Conservation (phyloP, 2,113 vertebrate genomes). For the Cathartes aura region DNA sequence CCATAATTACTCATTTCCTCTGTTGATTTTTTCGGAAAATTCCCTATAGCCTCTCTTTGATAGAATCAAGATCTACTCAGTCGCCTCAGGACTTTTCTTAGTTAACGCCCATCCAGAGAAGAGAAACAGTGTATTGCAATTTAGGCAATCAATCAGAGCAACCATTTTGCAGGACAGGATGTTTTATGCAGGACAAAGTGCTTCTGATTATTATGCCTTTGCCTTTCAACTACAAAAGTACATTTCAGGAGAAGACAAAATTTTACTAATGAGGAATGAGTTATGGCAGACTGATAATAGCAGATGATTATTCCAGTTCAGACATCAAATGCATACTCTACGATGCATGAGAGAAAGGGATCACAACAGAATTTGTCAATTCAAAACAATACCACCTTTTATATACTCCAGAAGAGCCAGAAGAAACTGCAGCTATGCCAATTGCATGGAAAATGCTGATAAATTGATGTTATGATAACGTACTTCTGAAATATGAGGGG, state of each 20-base stretch:
- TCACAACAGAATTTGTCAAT: not conserved
- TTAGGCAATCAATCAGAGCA: not conserved
- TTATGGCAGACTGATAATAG: not conserved
- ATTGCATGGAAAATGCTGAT: not conserved
- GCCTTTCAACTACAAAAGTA: not conserved
- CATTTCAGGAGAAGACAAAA: not conserved
- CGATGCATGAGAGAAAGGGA: not conserved
- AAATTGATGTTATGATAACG: not conserved
- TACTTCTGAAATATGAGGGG: not conserved
- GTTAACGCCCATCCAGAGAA: not conserved
- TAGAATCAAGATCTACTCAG: not conserved
- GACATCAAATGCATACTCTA: not conserved
- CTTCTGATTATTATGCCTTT: not conserved
- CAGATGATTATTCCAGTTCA: not conserved
- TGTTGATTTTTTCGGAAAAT: not conserved
- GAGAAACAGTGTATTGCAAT: not conserved
- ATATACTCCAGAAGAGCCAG: not conserved
- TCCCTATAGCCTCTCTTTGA: not conserved
- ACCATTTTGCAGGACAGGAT: not conserved
- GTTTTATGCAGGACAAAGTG: not conserved
- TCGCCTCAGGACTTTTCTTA: not conserved
- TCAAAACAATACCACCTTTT: not conserved
- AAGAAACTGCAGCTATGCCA: not conserved
- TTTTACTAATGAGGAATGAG: not conserved
- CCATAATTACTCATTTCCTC: not conserved